These are phyloP conservation scores for Abscondita cerata DNA, from an alignment of 2,888 invertebrate genomes.

Conservation along the genomic window DNA sequence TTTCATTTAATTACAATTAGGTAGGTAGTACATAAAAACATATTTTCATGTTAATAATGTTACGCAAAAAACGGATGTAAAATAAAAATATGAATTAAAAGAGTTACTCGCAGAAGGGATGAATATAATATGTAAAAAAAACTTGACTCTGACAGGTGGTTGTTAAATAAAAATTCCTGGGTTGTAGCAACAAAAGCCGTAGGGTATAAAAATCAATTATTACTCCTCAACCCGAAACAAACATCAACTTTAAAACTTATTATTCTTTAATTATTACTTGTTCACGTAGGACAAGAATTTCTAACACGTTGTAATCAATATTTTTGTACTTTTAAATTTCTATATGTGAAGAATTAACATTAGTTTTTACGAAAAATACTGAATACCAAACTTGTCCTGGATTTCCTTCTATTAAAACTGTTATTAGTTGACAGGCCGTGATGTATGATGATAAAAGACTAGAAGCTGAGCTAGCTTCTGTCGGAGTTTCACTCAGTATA, in stretches of 20 bases:
- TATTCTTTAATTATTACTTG: neutral
- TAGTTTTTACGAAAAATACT: constrained; percentile 29
- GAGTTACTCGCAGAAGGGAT: too few species aligned
- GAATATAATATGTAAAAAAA: neutral
- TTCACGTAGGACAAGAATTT: too few species aligned
- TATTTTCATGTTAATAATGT: too few species aligned
- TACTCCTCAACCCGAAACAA: neutral
- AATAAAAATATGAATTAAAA: too few species aligned
- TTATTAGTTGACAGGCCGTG: constrained; percentile 49
- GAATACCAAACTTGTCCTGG: constrained; percentile 45
- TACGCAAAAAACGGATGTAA: too few species aligned
- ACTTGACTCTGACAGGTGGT: constrained; percentile 9
- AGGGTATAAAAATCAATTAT: constrained; percentile 8
- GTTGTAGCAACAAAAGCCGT: constrained; percentile 4
- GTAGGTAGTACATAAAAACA: too few species aligned
- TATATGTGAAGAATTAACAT: constrained; percentile 13
- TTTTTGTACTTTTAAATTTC: too few species aligned
- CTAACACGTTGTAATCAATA: constrained; percentile 13
- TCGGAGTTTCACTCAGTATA: constrained; percentile 28
- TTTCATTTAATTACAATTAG: too few species aligned
- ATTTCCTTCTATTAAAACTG: constrained; percentile 42
- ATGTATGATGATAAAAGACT: constrained; percentile 51
- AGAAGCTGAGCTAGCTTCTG: constrained; percentile 26
- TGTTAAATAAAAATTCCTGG: constrained; percentile 3
- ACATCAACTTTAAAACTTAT: neutral